Evolutionary conservation across 2,113 vertebrate species (phyloP), one percentile per base, ranked within the genome.

Genomic region (Lophochroa leadbeateri): DNA sequence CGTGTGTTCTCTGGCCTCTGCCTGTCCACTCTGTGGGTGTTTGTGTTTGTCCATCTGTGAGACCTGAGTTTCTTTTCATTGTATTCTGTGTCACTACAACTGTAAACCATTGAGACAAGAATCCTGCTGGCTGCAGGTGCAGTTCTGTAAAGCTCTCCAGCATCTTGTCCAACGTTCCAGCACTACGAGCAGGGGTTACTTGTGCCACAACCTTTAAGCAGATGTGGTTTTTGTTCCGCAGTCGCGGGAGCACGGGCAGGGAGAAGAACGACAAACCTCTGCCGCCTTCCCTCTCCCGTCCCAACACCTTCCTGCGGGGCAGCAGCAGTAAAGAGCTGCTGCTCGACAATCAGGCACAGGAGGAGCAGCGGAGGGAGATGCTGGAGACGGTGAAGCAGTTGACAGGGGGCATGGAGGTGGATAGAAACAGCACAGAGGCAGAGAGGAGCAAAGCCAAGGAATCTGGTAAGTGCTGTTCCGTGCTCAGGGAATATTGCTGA

Each of bases 201-300:
- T 1, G 0, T 8, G 5, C 44, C 23, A 4, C 37, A 24, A 13
- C 29, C 21, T 46, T 41, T 10, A 60, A 61, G 11, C 23, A 2
- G 8, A 1, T 2, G 27, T 84, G 25, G 27, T 82, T 92, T 65
- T 25, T 18, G n/a, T 85, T 93, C 19, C 13, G 68, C 94, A 98
- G 98, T 90, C 98, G 99, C 1, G 98, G 98, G 95, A 99, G 98
- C 90, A 95, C 95, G 2, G 98, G 98, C 90, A 98, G 99, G 63
- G 99, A 99, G 93, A 99, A 99, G 96, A 98, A 98, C 1, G 99
- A 99, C 84, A 99, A 99, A 96, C 95, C 98, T 5, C 95, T 98
- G n/a, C 97, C 97, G 0, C 97, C 98, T 28, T 92, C 98, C 8
- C 58, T 96, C 19, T 46, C 98, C 11, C 98, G 98, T 6, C 98